Evolutionary conservation across 1,140 invertebrate species (phyloP).

Genomic region (Chironomus striatipennis): DNA sequence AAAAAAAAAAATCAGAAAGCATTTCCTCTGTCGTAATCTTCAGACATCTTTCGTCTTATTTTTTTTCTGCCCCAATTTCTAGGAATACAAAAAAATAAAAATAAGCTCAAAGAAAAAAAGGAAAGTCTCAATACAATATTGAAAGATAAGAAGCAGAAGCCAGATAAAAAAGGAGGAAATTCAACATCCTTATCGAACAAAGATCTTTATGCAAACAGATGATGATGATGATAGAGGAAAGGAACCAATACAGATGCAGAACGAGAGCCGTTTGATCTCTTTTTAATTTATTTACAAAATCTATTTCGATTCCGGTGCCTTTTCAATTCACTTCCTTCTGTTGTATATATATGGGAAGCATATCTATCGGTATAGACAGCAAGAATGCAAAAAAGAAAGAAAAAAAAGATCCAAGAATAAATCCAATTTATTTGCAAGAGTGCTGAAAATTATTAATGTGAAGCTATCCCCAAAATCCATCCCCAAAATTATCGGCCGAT

Average conservation of each 20-base stretch:
- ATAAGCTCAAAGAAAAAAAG: not conserved
- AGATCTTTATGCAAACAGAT: too few species aligned
- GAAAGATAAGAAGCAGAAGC: not conserved
- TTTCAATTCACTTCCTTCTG: not conserved
- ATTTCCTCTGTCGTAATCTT: too few species aligned
- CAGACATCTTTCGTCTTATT: not conserved
- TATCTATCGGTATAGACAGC: too few species aligned
- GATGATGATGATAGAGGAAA: not conserved
- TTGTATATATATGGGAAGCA: not conserved
- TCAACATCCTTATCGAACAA: not conserved
- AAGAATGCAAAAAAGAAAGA: too few species aligned
- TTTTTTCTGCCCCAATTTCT: not conserved
- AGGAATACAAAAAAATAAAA: not conserved
- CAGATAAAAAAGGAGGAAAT: not conserved
- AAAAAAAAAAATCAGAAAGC: too few species aligned
- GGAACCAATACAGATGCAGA: not conserved
- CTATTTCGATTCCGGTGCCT: slow-evolving; percentile 6
- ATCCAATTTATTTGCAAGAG: not conserved
- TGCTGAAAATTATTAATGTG: not conserved
- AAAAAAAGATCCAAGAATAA: not conserved
- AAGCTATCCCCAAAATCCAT: too few species aligned
- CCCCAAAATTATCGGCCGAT: too few species aligned
- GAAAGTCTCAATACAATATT: not conserved
- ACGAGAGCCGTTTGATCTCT: not conserved
- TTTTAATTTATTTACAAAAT: slow-evolving; percentile 15